phyloP scores from a whole-genome alignment of 1,140 invertebrate genomes.

The Dufourea novaeangliae region DNA sequence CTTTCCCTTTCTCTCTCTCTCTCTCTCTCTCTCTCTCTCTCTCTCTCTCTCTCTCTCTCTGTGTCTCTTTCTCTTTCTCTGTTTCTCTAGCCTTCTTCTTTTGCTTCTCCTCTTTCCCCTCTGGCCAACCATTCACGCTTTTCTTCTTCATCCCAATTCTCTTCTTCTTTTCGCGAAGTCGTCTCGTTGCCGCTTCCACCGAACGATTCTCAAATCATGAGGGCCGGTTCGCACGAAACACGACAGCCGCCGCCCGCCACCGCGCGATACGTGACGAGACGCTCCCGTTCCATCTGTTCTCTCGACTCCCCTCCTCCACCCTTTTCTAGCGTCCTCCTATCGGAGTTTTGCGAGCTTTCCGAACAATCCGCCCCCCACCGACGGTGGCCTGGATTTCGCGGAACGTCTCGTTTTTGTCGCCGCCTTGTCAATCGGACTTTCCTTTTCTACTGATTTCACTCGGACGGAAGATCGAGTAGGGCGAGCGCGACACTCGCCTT shows the following conservation, averaged over 20 bases:
- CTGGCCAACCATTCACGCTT: constrained; percentile 52
- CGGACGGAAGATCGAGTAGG: constrained; percentile 21
- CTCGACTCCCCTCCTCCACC: neutral
- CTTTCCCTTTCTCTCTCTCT: constrained; percentile 48
- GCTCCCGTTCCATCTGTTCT: constrained; percentile 20
- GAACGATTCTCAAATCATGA: constrained; percentile 65
- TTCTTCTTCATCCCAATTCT: constrained; percentile 25
- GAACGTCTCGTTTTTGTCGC: neutral
- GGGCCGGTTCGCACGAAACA: constrained; percentile 59
- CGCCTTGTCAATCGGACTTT: neutral
- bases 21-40: neutral
- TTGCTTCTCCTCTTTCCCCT: constrained; percentile 19
- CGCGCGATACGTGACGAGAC: constrained; percentile 31
- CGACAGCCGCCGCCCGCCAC: constrained; percentile 53
- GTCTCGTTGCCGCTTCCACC: constrained; percentile 43
- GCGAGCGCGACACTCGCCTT: neutral
- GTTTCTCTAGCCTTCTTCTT: neutral
- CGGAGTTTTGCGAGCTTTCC: neutral
- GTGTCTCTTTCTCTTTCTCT: constrained; percentile 6
- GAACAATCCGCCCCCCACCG: neutral
- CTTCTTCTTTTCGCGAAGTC: constrained; percentile 34
- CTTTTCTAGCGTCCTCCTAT: neutral
- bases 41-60: constrained; percentile 14
- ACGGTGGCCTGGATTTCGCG: constrained; percentile 6
- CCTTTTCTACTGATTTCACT: neutral